Evolutionary conservation across 2,888 invertebrate genomes (phyloP).

Genomic region (Oxytorus armatus): DNA sequence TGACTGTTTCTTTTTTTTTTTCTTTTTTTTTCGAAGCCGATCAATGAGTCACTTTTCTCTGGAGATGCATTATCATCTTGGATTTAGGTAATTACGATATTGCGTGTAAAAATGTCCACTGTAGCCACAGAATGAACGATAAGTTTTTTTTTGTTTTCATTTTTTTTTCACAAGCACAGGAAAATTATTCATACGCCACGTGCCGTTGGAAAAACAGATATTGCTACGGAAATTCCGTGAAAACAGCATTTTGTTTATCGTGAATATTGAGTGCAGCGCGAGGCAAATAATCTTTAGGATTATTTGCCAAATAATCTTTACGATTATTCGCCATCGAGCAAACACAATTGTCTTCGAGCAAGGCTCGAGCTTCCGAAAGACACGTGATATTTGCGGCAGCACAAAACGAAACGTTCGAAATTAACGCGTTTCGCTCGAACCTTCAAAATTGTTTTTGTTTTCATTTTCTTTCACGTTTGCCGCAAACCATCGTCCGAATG

Average conservation of each 20-base stretch:
- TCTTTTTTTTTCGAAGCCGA: too few relatives aligned
- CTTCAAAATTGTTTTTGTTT: conserved; percentile 67
- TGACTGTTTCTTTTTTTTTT: too few relatives aligned
- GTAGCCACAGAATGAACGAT: too few relatives aligned
- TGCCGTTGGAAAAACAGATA: neutral
- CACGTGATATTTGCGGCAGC: conserved; percentile 52
- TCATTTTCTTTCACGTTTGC: conserved; percentile 55
- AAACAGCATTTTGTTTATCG: neutral
- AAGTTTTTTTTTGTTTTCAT: neutral
- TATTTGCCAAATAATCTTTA: conserved; percentile 4
- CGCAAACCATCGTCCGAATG: conserved; percentile 28
- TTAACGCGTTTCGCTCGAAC: conserved; percentile 16
- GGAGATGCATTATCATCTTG: conserved; percentile 17
- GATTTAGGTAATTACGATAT: conserved; percentile 24
- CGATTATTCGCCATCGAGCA: too few relatives aligned
- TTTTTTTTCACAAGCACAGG: neutral
- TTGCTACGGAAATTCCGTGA: conserved; percentile 10
- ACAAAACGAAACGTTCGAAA: conserved; percentile 39
- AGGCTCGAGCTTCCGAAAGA: conserved; percentile 52
- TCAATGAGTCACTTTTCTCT: neutral
- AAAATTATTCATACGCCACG: neutral
- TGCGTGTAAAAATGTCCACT: neutral
- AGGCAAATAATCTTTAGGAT: conserved; percentile 9
- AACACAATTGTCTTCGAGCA: conserved; percentile 34
- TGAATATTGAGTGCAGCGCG: conserved; percentile 8